Evolutionary conservation across 2,888 invertebrate species (phyloP).

Genomic region (Tribolium freemani): DNA sequence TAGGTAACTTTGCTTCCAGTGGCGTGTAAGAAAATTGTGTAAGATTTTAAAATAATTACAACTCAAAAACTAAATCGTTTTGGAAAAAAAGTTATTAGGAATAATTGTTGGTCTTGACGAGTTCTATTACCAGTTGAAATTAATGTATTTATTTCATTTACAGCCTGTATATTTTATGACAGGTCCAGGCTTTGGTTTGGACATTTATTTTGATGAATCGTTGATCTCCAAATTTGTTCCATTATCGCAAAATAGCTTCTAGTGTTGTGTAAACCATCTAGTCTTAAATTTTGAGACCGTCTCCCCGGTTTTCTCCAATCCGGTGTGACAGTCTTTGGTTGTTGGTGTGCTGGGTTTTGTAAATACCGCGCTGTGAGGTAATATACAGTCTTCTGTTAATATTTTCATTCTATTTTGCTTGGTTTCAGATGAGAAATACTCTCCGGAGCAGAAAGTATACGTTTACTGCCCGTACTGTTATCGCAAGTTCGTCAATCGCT

Average conservation of each 20-base stretch:
- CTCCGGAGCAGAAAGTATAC: conserved; percentile 67
- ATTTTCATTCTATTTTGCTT: conserved; percentile 53
- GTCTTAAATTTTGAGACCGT: neutral
- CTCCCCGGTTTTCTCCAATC: conserved; percentile 1
- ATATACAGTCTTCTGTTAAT: conserved; percentile 44
- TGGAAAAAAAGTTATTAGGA: too few relatives aligned
- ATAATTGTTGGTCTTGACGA: too few relatives aligned
- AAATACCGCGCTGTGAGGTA: conserved; percentile 48
- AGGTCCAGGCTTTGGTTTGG: too few relatives aligned
- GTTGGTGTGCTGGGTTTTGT: conserved; percentile 42
- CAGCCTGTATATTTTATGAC: too few relatives aligned
- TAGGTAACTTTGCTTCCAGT: too few relatives aligned
- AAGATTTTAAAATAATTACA: too few relatives aligned
- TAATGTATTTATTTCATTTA: too few relatives aligned
- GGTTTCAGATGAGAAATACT: conserved; percentile 60
- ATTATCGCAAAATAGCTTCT: neutral
- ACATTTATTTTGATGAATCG: too few relatives aligned
- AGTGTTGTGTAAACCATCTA: neutral
- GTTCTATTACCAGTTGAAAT: too few relatives aligned
- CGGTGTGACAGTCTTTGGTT: conserved; percentile 27
- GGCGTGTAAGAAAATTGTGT: too few relatives aligned
- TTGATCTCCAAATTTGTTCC: neutral
- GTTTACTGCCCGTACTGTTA: conserved; percentile 77
- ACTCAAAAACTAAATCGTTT: too few relatives aligned
- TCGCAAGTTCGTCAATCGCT: conserved; percentile 76